These are phyloP conservation scores for Pseudochirops corinnae DNA, from an alignment of 2,797 vertebrate genomes.

Conservation along the genomic window DNA sequence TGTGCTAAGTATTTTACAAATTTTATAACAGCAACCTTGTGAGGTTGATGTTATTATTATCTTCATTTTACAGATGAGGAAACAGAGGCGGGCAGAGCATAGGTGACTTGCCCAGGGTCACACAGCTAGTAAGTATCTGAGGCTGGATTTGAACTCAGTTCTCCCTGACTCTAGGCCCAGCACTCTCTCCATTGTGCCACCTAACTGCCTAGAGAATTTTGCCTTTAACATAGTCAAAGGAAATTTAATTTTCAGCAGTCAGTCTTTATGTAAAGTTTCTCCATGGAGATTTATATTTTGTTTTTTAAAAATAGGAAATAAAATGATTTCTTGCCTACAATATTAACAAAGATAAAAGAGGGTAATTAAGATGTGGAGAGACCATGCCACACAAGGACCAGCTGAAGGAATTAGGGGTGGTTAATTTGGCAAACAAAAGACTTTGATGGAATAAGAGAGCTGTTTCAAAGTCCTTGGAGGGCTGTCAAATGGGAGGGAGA, in stretches of 20 bases:
- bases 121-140: not conserved
- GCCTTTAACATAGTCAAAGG: slow-evolving; percentile 24
- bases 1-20: not conserved
- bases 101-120: not conserved
- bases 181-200: not conserved
- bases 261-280: slow-evolving; percentile 20
- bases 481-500: not conserved
- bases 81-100: not conserved
- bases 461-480: not conserved
- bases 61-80: not conserved
- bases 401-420: not conserved
- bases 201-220: not conserved
- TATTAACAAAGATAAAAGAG: slow-evolving; percentile 29
- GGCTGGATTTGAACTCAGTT: not conserved
- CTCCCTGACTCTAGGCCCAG: not conserved
- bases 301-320: slow-evolving; percentile 41
- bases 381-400: not conserved
- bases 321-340: slow-evolving; percentile 8
- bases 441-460: not conserved
- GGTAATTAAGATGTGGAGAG: not conserved
- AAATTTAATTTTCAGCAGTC: slow-evolving; percentile 63
- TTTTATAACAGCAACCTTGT: not conserved
- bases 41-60: not conserved
- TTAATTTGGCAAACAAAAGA: not conserved
- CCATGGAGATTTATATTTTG: slow-evolving; percentile 15